Evolutionary conservation across 2,113 vertebrate genomes (phyloP).

Genomic region (Platycercus adscitus): DNA sequence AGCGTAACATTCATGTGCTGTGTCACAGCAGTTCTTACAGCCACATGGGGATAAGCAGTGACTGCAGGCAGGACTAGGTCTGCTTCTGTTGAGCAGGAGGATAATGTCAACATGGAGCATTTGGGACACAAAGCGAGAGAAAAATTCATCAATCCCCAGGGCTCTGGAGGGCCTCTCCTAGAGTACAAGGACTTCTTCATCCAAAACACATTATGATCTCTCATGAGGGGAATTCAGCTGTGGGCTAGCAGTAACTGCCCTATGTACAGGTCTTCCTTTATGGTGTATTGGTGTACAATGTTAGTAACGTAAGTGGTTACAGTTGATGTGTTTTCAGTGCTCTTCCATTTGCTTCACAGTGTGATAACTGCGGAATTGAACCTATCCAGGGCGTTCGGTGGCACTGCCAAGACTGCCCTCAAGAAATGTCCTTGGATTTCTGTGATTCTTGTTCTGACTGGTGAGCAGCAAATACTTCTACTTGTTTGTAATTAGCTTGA

Average conservation of each 20-base stretch:
- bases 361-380: slow-evolving; percentile 91
- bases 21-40: not conserved
- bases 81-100: not conserved
- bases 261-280: fast-evolving
- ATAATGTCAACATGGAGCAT: not conserved
- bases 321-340: not conserved
- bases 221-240: not conserved
- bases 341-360: slow-evolving; percentile 77
- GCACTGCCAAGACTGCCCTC: slow-evolving; percentile 97
- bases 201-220: fast-evolving
- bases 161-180: not conserved
- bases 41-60: not conserved
- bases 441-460: slow-evolving; percentile 97
- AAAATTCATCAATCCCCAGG: not conserved
- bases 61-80: not conserved
- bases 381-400: slow-evolving; percentile 95
- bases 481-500: not conserved
- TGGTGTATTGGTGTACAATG: fast-evolving
- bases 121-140: not conserved
- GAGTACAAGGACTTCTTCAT: not conserved
- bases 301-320: fast-evolving
- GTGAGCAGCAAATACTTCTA: slow-evolving; percentile 74
- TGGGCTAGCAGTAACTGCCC: not conserved
- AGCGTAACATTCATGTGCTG: fast-evolving
- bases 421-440: slow-evolving; percentile 92